Evolutionary conservation across 2,113 vertebrate genomes (phyloP), one percentile per base, ranked within the genome.

Genomic region (Mungos mungo): DNA sequence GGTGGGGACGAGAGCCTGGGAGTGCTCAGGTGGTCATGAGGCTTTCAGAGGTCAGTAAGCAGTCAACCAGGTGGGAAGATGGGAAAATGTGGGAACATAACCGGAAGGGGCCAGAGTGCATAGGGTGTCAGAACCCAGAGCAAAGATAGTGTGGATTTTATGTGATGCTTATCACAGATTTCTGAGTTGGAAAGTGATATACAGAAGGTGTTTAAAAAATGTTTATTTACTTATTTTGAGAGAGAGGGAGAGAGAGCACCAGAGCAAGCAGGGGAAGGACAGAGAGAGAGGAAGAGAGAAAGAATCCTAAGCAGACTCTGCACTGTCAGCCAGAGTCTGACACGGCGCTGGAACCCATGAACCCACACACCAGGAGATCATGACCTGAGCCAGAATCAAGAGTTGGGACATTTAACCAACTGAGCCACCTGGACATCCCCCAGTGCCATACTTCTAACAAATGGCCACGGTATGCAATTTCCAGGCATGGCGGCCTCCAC

Each of bases 71-170:
- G n/a, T 18, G 14, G 41, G 19, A 18, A 38, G 1, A 21, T 25
- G 13, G 82, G 45, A n/a, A 33, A 33, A 21, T 23, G 3, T 27
- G 60, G 4, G 18, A 45, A 41, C 16, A 9, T 14, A 33, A 18
- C 1, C 0, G 29, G 27, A 71, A 57, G 14, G n/a, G 4, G 0
- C 60, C 9, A 33, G 84, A 57, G 0, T 23, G 45, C 71, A 19
- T 14, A 52, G 19, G n/a, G 12, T 31, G 47, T 54, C 21, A 31
- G n/a, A 25, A 21, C 11, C 31, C 50, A 31, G 41, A 50, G 38
- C 66, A 65, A 50, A 16, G 19, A 54, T 10, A 76, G 23, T 52
- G 33, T 91, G 47, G 41, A 27, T 72, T 50, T 72, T 47, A 25
- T 38, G 52, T 13, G 68, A 65, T 82, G 33, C 41, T 57, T 23